These are phyloP conservation scores for Lethenteron reissneri DNA, from an alignment of 2,113 vertebrate genomes.

Conservation along the genomic window DNA sequence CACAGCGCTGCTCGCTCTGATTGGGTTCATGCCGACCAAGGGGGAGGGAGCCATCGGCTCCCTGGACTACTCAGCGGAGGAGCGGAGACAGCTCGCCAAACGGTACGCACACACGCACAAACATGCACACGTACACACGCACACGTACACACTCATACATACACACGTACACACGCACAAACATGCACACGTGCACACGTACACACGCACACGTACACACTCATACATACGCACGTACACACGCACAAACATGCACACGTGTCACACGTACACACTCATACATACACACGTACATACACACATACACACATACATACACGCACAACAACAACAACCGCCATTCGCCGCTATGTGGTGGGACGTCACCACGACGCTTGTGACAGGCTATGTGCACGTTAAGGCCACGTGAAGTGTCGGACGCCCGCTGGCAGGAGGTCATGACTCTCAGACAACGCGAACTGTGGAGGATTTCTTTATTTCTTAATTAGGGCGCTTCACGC, in stretches of 20 bases:
- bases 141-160: not conserved
- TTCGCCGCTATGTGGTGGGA: no score
- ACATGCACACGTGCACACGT: not conserved
- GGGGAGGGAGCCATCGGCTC: slow-evolving; percentile 96
- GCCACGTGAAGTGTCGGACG: no score
- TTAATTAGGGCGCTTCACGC: no score
- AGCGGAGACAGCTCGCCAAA: slow-evolving; percentile 75
- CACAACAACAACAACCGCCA: no score
- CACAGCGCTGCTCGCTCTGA: slow-evolving; percentile 85
- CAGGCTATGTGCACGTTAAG: no score
- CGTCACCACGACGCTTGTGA: no score
- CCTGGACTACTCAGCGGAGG: slow-evolving; percentile 86
- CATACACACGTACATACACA: not conserved
- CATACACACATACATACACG: not conserved
- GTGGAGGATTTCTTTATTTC: no score
- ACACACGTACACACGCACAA: not conserved
- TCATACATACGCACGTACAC: not conserved
- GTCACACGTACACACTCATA: not conserved
- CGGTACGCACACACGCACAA: slow-evolving; percentile 30
- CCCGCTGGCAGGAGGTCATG: no score
- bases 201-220: not conserved
- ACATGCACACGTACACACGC: slow-evolving; percentile 15
- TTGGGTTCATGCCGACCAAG: slow-evolving; percentile 98
- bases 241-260: not conserved
- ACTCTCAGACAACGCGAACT: no score